These are phyloP conservation scores for Zeuzera pyrina DNA, from an alignment of 2,888 invertebrate genomes.

Conservation along the genomic window DNA sequence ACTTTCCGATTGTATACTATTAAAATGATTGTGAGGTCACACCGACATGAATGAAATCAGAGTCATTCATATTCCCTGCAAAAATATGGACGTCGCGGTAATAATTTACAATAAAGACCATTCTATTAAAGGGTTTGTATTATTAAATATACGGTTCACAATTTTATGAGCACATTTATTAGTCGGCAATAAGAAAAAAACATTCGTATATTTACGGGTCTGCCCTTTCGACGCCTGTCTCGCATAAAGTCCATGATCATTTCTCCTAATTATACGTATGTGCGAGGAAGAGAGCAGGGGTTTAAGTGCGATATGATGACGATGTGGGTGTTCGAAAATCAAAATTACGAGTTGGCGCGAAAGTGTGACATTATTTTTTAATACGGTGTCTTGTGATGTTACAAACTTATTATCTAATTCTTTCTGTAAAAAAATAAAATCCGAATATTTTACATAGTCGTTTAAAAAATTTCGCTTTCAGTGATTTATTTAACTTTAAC, in stretches of 20 bases:
- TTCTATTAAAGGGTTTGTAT: constrained; percentile 43
- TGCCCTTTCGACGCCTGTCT: constrained; percentile 68
- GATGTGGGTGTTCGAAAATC: constrained; percentile 69
- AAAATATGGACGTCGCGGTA: constrained; percentile 36
- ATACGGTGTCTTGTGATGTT: too few species aligned
- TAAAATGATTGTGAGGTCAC: constrained; percentile 43
- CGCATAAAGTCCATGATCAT: constrained; percentile 60
- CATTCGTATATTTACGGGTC: constrained; percentile 57
- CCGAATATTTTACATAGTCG: too few species aligned
- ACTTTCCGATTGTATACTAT: constrained; percentile 53
- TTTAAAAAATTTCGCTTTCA: neutral
- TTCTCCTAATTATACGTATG: constrained; percentile 68
- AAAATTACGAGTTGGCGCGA: constrained; percentile 57
- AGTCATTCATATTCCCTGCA: constrained; percentile 43
- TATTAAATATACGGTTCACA: constrained; percentile 40
- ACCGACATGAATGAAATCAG: constrained; percentile 42
- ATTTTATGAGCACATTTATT: constrained; percentile 60
- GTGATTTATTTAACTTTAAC: constrained; percentile 26
- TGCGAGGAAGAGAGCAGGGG: constrained; percentile 45
- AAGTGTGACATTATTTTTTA: constrained; percentile 15
- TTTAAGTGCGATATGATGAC: constrained; percentile 53
- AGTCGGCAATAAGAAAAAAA: constrained; percentile 51
- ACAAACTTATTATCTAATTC: too few species aligned
- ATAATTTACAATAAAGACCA: constrained; percentile 54
- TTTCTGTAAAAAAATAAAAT: too few species aligned